phyloP scores from a whole-genome alignment of 2,888 invertebrate species.

The Herminia tarsipennalis region DNA sequence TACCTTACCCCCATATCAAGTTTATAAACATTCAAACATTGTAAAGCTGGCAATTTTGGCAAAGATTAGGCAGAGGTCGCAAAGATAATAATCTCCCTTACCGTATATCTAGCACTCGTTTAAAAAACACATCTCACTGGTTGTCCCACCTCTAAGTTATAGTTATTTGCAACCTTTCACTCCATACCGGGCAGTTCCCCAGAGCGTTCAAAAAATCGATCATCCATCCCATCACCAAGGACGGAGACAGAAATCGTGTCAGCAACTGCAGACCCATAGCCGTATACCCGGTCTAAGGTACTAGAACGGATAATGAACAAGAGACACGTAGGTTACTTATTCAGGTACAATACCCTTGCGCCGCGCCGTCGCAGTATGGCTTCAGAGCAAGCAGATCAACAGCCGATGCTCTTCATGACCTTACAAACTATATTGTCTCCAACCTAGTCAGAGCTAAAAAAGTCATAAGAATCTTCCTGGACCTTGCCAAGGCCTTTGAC shows the following conservation, averaged over 20 bases:
- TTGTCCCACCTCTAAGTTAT: too few species aligned
- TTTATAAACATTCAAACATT: too few species aligned
- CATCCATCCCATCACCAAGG: conserved; percentile 24
- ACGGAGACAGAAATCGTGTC: conserved; percentile 19
- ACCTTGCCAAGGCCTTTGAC: conserved; percentile 8
- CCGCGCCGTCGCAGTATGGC: conserved; percentile 6
- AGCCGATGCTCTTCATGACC: conserved; percentile 12
- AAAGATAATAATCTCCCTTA: neutral
- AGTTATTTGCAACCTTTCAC: conserved; percentile 12
- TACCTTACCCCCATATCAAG: too few species aligned
- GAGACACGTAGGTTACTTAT: conserved; percentile 4
- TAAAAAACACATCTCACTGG: too few species aligned
- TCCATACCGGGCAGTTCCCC: conserved; percentile 20
- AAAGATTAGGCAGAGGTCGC: neutral
- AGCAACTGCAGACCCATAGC: conserved; percentile 32
- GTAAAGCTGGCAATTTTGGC: too few species aligned
- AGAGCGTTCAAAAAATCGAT: conserved; percentile 21
- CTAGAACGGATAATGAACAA: conserved; percentile 23
- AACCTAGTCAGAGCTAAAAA: conserved; percentile 4
- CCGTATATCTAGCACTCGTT: neutral
- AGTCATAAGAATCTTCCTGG: conserved; percentile 7
- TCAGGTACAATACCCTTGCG: conserved; percentile 5
- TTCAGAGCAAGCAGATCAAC: conserved; percentile 8
- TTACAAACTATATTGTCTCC: conserved; percentile 4
- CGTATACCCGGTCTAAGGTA: conserved; percentile 21